Base-by-base conservation (phyloP, 2,113 vertebrate species). In the Pseudorasbora parva region DNA sequence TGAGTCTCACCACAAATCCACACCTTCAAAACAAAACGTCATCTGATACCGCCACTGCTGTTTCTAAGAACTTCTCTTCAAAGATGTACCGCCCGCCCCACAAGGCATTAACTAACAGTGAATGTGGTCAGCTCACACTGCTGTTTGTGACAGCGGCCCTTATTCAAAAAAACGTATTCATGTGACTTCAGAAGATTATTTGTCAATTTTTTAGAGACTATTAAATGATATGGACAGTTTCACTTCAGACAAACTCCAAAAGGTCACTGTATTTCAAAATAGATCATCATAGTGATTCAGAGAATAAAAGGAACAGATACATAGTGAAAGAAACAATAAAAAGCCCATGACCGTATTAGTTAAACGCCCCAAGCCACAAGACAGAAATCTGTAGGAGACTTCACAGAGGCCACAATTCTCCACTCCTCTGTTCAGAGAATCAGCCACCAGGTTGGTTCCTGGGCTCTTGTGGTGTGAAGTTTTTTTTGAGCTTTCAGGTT, bases 321-420 rank as follows among this genome's bases (percentile, higher is more conserved):
- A 56, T 43, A 57, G n/a, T 62, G 25, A 76, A 72, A 66, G 41
- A 51, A 33, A 68, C 2, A 25, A 77, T 0, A 33, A 81, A 81
- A 76, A 60, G 14, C 30, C 75, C 43, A 86, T 43, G 66, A 78
- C 73, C 43, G 49, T 82, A 75, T 78, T 59, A 79, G 80, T 74
- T 73, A 74, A 81, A 77, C 74, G 4, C 83, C 86, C 49, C 80
- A 47, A n/a, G 12, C 59, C 27, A 69, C 59, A 82, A 83, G 71
- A 81, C 76, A 75, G 59, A 80, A 82, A 76, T 85, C 59, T 45
- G 75, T 80, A 80, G 83, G 79, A 73, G 81, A 69, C 17, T 79
- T 85, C 80, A 82, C 21, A 80, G 68, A 87, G 84, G 80, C 86
- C 86, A 80, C 76, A 87, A 80, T 41, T 71, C 19, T 25, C 57